A percentile compares a stretch with the other conserved stretches of the same genome.
Conservation (phyloP, 2,888 invertebrate species). For the Parelbella ahira region DNA sequence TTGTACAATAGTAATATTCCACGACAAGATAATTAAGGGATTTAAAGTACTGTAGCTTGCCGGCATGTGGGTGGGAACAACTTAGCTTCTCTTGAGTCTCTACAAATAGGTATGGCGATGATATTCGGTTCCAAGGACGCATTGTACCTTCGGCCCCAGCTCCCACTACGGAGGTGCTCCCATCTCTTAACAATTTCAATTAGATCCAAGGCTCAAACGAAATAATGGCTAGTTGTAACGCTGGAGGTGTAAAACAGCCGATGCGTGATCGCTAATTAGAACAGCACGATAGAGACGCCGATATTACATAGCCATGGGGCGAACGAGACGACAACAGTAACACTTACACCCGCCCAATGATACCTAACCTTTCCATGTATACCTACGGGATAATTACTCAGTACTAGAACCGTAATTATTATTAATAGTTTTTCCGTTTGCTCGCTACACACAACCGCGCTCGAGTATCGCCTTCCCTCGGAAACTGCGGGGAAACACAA, state of each 20-base stretch:
- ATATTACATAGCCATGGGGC: neutral
- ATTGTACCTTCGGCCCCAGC: too few relatives aligned
- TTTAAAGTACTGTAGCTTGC: too few relatives aligned
- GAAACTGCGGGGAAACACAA: constrained; percentile 65
- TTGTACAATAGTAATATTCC: too few relatives aligned
- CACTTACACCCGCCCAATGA: constrained; percentile 7
- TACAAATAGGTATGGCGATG: too few relatives aligned
- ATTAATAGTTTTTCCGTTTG: constrained; percentile 66
- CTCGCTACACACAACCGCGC: constrained; percentile 55
- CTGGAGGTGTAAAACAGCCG: constrained; percentile 7
- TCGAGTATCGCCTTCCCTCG: constrained; percentile 57
- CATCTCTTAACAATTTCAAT: constrained; percentile 30
- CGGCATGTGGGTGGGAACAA: too few relatives aligned
- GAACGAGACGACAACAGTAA: constrained; percentile 4
- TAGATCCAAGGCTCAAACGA: constrained; percentile 9
- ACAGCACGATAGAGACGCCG: constrained; percentile 4
- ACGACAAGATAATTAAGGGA: too few relatives aligned
- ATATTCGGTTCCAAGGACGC: too few relatives aligned
- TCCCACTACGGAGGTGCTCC: too few relatives aligned
- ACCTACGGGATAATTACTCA: constrained; percentile 38
- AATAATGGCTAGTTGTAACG: constrained; percentile 13
- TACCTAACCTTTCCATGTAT: constrained; percentile 27
- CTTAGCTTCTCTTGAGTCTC: too few relatives aligned
- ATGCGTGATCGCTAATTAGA: constrained; percentile 20
- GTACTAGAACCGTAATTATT: constrained; percentile 52